phyloP scores from a whole-genome alignment of 1,140 invertebrate genomes.

The Pinna nobilis region DNA sequence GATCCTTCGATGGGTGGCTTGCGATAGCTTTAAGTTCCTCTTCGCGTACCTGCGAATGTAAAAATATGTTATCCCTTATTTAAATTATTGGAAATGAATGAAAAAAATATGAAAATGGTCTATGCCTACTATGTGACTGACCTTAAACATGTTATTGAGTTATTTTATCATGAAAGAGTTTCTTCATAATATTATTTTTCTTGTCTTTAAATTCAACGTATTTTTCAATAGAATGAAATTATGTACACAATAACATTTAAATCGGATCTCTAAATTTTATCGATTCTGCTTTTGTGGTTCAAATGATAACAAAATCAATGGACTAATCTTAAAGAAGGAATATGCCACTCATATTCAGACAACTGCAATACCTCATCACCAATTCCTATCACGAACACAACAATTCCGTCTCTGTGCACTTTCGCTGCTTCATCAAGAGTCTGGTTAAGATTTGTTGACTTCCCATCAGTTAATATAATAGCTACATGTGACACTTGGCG shows the following conservation, averaged over 20 bases:
- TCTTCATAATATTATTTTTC: too few species aligned
- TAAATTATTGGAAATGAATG: too few species aligned
- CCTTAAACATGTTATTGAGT: too few species aligned
- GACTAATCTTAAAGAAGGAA: too few species aligned
- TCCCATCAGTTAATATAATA: constrained; percentile 53
- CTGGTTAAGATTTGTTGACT: constrained; percentile 29
- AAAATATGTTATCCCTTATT: too few species aligned
- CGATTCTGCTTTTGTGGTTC: neutral
- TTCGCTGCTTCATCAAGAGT: constrained; percentile 39
- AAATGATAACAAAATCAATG: too few species aligned
- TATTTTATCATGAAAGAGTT: too few species aligned
- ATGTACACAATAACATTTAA: too few species aligned
- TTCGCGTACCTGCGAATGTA: constrained; percentile 17
- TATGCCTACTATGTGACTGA: too few species aligned
- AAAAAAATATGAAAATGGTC: too few species aligned
- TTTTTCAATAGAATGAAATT: too few species aligned
- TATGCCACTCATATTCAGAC: neutral
- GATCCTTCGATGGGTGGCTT: constrained; percentile 12
- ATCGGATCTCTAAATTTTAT: neutral
- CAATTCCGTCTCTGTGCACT: constrained; percentile 39
- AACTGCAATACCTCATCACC: constrained; percentile 9
- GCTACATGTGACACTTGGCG: constrained; percentile 41
- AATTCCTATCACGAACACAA: constrained; percentile 50
- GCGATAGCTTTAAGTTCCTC: constrained; percentile 25
- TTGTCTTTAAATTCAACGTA: too few species aligned